Base-by-base conservation (phyloP, 2,888 invertebrate genomes). In the Xestia xanthographa region DNA sequence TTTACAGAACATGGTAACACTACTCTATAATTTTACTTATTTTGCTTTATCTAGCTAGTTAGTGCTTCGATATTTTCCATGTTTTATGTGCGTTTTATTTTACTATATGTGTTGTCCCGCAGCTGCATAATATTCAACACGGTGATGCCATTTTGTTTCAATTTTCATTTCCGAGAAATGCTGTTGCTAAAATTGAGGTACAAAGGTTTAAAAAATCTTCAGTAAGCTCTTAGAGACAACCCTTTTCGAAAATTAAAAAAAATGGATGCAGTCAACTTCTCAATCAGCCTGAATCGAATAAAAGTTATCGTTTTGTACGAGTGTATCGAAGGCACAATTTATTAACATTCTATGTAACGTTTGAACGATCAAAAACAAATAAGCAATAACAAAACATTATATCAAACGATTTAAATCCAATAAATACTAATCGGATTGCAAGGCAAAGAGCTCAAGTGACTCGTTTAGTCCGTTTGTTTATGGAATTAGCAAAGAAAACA, bases 401-500 rank as follows among this genome's bases (percentile, higher is more conserved):
- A 79, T 50, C 29, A 63, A 43, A 75, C 53, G 70, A 75, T 86
- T 75, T 65, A 65, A 79, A 86, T 71, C 48, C 38, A 77, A 86
- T 86, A 83, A 80, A 80, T 72, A 80, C 58, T 83, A 80, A 80
- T 71, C 60, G 65, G 50, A 69, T 80, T 78, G 72, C 76, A 80
- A 63, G 56, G 58, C 41, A 65, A 63, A 41, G 66, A 72, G 79
- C 74, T 76, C 48, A 76, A 87, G 66, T 67, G 79, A 72, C 29
- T 75, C 69, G 53, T 76, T 83, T 67, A 72, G 14, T 56, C 26
- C 20, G 56, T 58, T 82, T 83, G 68, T 83, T 86, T 78, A 86
- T 83, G 62, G 68, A 86, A 83, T 86, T 83, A 72, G 74, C 68
- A 77, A 83, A 83, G 73, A 72, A 73, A 74, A 83, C 62, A 68